Evolutionary conservation across 2,797 vertebrate species (phyloP), one percentile per base, ranked within the genome.

Genomic region (Paramormyrops hopkinsi): DNA sequence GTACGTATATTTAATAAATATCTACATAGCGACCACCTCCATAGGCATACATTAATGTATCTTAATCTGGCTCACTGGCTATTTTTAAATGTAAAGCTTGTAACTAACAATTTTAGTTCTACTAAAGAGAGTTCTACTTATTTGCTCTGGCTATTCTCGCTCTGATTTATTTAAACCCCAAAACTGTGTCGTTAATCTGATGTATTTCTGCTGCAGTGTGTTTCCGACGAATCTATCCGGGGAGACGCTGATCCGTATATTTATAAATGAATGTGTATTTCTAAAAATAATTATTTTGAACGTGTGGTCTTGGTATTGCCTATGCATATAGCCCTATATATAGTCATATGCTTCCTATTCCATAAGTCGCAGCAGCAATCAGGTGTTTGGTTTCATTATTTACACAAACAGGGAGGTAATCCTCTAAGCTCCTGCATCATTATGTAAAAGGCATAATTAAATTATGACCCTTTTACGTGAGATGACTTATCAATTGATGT

Each of bases 191-290:
- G 50, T 82, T 69, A 41, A 54, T 76, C 11, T 50, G 25, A 46
- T 88, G 48, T 82, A 41, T 89, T 92, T 91, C 92, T 88, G 69
- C 89, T 92, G 93, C 93, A 93, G 93, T 94, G 92, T 90, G 88
- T 88, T 92, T 94, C 93, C 92, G 94, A 94, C 93, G 94, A 94
- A 95, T 94, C 92, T 92, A 92, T 33, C 12, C 41, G 37, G 19
- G 73, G 65, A 88, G 25, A 48, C 17, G 14, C 41, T 46, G 29
- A 29, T 79, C 14, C 19, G 29, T 88, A 37, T 41, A 56, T 87
- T 87, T 53, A 6, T 37, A 53, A 54, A 79, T 51, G n/a, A 76
- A 53, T 76, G 7, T 73, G 25, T 33, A 54, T n/a, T 33, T 29
- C 33, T 37, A 76, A 79, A 76, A 79, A 79, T 76, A 50, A 79